Evolutionary conservation across 2,797 vertebrate species (phyloP).

Genomic region (Darevskia nairensis): DNA sequence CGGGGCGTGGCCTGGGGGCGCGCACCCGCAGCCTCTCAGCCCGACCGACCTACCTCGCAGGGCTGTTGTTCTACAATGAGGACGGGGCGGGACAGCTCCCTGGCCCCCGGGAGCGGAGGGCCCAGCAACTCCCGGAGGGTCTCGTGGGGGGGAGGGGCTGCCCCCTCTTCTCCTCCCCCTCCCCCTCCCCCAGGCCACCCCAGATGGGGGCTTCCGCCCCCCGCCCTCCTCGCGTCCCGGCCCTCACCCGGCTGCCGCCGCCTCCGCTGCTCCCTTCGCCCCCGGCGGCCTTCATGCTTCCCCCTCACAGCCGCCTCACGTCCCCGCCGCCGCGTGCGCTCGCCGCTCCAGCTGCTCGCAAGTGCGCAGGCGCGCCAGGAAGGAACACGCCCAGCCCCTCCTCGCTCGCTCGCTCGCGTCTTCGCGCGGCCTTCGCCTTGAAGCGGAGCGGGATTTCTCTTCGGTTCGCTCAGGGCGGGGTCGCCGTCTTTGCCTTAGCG

Average conservation of each 20-base stretch:
- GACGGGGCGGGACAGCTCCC: too few species aligned
- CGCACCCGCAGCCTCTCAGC: too few species aligned
- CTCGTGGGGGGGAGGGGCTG: background rate
- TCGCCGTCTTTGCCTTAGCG: background rate
- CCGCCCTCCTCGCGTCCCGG: too few species aligned
- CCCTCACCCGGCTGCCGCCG: slow-evolving; percentile 8
- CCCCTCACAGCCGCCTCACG: background rate
- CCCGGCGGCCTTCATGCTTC: background rate
- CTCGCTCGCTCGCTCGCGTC: too few species aligned
- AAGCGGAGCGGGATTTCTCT: fast-evolving
- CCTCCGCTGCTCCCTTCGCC: background rate
- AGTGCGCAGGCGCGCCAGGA: slow-evolving; percentile 5
- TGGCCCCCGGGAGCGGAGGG: background rate
- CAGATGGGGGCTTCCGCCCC: too few species aligned
- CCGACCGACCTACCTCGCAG: too few species aligned
- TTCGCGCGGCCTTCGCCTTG: too few species aligned
- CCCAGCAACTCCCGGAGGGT: background rate
- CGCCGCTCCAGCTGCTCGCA: background rate
- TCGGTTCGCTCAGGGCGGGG: background rate
- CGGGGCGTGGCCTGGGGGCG: too few species aligned
- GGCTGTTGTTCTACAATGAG: too few species aligned
- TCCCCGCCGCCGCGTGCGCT: background rate
- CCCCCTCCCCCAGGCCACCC: too few species aligned
- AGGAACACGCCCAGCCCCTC: background rate
- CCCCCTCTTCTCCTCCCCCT: too few species aligned